Base-by-base conservation (phyloP, 2,888 invertebrate genomes). In the Acleris laterana region DNA sequence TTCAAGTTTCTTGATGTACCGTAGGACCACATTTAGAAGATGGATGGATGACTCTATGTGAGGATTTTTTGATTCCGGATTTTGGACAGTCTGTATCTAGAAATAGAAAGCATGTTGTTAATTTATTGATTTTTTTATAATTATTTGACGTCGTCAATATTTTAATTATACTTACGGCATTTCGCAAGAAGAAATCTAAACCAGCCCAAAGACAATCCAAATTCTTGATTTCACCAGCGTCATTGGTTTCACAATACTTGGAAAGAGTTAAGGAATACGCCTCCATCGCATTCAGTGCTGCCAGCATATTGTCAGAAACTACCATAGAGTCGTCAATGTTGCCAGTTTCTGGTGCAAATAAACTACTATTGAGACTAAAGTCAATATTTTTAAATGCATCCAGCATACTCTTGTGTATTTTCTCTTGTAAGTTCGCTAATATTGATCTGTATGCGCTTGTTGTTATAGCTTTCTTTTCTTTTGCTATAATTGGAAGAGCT, bases 341-440 rank as follows among this genome's bases (percentile, higher is more conserved):
- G 71, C 79, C 77, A 78, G 72, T 52, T 3, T 72, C 70, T 25
- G 71, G 65, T 3, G 49, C 46, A 32, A 71, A 68, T 68, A 79
- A 72, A 71, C 67, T 80, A 75, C 70, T 71, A 73, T 76, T 77
- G 42, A 74, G 73, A 19, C 58, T 69, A 74, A 92, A 92, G 75
- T 89, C 80, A 0, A 90, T 82, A 62, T 79, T 85, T 79, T 84
- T 88, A 58, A 93, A 90, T 0, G 85, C 82, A 59, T 89, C 79
- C 9, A 92, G 70, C 71, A 93, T 77, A 1, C 79, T 74, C 59
- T 79, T 82, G 64, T 91, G 88, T 53, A 93, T 70, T 72, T 89
- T 87, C 64, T 93, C 92, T 79, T 92, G 92, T 69, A 91, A 69
- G 67, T 88, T 84, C 0, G 91, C 88, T 71, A 93, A 76, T 63